Evolutionary conservation across 1,140 invertebrate genomes (phyloP).

Genomic region (Propsilocerus akamusi): DNA sequence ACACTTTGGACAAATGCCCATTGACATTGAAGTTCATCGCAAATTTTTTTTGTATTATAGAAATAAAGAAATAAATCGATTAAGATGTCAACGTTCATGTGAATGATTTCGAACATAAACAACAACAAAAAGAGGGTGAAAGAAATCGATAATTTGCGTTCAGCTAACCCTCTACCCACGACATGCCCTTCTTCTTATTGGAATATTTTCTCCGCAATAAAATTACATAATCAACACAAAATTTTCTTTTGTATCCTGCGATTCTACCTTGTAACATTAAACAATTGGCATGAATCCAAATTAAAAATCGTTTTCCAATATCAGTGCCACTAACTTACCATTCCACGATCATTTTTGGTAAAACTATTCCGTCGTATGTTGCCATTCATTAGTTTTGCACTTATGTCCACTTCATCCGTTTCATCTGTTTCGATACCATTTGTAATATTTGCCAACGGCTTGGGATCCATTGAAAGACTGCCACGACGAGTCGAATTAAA

Average conservation of each 20-base stretch:
- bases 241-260: background rate
- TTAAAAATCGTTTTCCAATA: background rate
- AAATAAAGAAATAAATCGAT: too few species aligned
- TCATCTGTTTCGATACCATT: background rate
- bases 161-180: too few species aligned
- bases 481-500: background rate
- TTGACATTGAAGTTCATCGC: too few species aligned
- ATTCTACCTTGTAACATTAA: background rate
- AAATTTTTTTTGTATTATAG: too few species aligned
- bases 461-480: background rate
- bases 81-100: too few species aligned
- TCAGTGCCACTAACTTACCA: background rate
- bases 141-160: too few species aligned
- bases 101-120: too few species aligned
- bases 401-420: background rate
- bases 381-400: background rate
- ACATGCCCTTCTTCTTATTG: slow-evolving; percentile 23
- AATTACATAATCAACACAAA: background rate
- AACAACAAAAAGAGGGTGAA: too few species aligned
- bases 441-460: background rate
- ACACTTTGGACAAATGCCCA: too few species aligned
- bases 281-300: background rate
- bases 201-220: slow-evolving; percentile 8
- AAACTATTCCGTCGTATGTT: background rate
- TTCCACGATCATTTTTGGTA: background rate